phyloP scores from a whole-genome alignment of 2,113 vertebrate genomes.

The Struthio camelus region DNA sequence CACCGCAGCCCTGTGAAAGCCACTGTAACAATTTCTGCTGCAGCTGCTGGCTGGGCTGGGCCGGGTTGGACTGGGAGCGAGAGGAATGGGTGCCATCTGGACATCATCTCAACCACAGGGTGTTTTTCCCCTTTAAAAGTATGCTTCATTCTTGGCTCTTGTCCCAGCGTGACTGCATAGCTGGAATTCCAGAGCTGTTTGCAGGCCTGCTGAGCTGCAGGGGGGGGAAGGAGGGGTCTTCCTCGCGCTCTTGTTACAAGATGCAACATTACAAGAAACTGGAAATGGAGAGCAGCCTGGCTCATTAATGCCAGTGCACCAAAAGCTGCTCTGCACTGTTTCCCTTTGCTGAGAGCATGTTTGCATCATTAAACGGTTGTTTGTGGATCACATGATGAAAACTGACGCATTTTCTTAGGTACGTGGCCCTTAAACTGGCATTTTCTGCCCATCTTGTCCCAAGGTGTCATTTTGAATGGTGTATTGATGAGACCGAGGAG shows the following conservation, averaged over 20 bases:
- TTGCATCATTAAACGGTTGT: slow-evolving; percentile 3
- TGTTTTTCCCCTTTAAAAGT: slow-evolving; percentile 10
- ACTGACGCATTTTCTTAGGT: background rate
- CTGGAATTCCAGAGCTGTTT: slow-evolving; percentile 72
- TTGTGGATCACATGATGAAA: background rate
- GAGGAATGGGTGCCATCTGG: slow-evolving; percentile 66
- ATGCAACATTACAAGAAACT: background rate
- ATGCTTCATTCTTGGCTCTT: slow-evolving; percentile 61
- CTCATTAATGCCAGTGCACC: slow-evolving; percentile 38
- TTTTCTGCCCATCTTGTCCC: background rate
- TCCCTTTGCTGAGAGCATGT: slow-evolving; percentile 41
- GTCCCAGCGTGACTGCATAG: slow-evolving; percentile 70
- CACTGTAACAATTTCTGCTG: background rate
- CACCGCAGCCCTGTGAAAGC: background rate
- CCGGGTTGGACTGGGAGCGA: background rate
- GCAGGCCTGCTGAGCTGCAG: background rate
- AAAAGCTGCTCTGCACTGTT: background rate
- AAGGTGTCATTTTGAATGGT: background rate
- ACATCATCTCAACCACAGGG: slow-evolving; percentile 70
- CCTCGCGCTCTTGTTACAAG: background rate
- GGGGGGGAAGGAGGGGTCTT: background rate
- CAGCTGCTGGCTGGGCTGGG: background rate
- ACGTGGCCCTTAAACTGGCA: background rate
- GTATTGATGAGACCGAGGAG: background rate
- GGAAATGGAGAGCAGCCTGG: background rate